These are phyloP conservation scores for Oegoconia quadripuncta DNA, from an alignment of 2,888 invertebrate species.

Conservation along the genomic window DNA sequence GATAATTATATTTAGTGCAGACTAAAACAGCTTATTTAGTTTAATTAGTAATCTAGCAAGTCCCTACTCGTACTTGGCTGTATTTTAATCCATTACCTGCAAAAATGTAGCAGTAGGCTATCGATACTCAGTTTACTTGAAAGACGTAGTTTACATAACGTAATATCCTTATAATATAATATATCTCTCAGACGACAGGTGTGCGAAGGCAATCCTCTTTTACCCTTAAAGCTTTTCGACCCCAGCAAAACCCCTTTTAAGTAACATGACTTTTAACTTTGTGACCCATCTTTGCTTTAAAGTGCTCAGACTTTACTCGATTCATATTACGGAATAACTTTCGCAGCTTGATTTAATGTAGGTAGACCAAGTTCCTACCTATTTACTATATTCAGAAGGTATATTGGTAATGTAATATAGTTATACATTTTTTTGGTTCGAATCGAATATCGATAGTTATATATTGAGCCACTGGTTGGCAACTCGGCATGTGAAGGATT, in stretches of 20 bases:
- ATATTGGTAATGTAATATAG: too few species aligned
- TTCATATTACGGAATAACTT: constrained; percentile 38
- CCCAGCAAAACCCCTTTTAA: constrained; percentile 72
- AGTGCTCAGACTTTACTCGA: constrained; percentile 57
- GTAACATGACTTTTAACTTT: constrained; percentile 78
- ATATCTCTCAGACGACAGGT: constrained; percentile 51
- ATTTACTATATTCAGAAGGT: too few species aligned
- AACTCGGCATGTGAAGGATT: too few species aligned
- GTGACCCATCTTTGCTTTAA: constrained; percentile 74
- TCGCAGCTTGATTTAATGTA: constrained; percentile 14
- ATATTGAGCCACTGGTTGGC: too few species aligned
- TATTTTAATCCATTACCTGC: too few species aligned
- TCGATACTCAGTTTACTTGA: not conserved
- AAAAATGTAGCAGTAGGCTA: too few species aligned
- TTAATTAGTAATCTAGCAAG: too few species aligned
- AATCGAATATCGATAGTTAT: too few species aligned
- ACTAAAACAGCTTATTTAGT: too few species aligned
- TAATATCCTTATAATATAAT: not conserved
- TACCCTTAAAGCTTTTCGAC: constrained; percentile 61
- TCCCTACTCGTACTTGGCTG: too few species aligned
- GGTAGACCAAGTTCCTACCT: not conserved
- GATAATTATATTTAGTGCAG: too few species aligned
- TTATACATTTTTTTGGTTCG: too few species aligned
- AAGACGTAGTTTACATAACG: not conserved
- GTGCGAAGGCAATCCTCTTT: constrained; percentile 67